Base-by-base conservation (phyloP, 1,140 invertebrate genomes). In the Nasonia longicornis region DNA sequence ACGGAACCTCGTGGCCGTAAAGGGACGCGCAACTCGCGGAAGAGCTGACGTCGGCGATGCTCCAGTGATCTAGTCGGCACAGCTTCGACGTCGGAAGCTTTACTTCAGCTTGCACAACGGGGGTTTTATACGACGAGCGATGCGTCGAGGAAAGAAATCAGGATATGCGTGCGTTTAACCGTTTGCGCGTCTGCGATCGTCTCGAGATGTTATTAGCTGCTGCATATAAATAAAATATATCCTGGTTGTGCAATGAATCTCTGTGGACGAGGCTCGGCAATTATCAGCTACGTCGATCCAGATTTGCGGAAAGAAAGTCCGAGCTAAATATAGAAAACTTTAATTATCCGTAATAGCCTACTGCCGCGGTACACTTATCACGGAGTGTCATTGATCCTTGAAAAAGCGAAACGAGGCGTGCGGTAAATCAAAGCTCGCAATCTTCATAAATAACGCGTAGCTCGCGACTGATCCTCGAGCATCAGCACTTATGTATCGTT, bases 31-130 rank as follows among this genome's bases (percentile, higher is more conserved):
- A 4, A n/a, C 52, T n/a, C 16, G 3, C 1, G 20, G 20, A n/a
- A 58, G 52, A 58, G 16, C 26, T 26, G 26, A 58, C 16, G 20
- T 58, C 76, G n/a, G 10, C 67, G 67, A 8, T 78, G 77, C 67
- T 78, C 77, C 45, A 78, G 66, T 78, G 45, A 78, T 78, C 77
- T 71, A 78, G 67, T 78, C 16, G 26, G 26, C 45, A 12, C 11
- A 14, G 20, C 69, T 2, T 42, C 67, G 67, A 69, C 66, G 76
- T 42, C 38, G 10, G 38, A 42, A 42, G 38, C 38, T 42, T 42
- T 42, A 42, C 8, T 42, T 38, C 8, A 42, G 74, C n/a, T 26
- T 10, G 31, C 35, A 26, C 26, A n/a, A 16, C 71, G 58, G 38
- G 38, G 38, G 6, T 42, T 42, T 42, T 8, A 42, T 26, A 42